Conservation (phyloP, 1,140 invertebrate species). For the Drosophila fuyamai region DNA sequence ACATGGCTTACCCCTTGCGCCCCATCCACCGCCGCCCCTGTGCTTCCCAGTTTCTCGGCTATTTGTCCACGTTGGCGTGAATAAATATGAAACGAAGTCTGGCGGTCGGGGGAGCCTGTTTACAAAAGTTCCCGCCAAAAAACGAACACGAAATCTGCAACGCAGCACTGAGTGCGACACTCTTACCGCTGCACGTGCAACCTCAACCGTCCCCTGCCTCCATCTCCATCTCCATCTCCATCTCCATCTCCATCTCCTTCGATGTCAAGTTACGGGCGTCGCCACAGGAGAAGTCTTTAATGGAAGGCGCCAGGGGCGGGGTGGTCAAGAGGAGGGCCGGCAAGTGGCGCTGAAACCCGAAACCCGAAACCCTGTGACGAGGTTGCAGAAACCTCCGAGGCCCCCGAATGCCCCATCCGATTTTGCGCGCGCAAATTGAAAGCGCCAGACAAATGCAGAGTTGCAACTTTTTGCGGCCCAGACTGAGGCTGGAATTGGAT, state of each 20-base stretch:
- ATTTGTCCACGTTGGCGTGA: constrained; percentile 61
- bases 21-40: background rate
- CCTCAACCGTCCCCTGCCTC: constrained; percentile 13
- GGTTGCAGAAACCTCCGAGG: background rate
- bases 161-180: constrained; percentile 58
- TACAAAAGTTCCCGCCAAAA: constrained; percentile 72
- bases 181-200: constrained; percentile 73
- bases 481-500: constrained; percentile 32
- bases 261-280: constrained; percentile 69
- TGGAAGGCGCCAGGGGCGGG: constrained; percentile 30
- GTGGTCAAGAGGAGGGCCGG: constrained; percentile 2
- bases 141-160: constrained; percentile 67
- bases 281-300: constrained; percentile 55
- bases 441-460: constrained; percentile 72
- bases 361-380: constrained; percentile 42
- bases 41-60: background rate
- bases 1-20: constrained; percentile 37
- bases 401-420: constrained; percentile 45
- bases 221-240: constrained; percentile 36
- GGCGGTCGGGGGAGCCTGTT: constrained; percentile 46
- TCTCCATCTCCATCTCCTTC: constrained; percentile 39
- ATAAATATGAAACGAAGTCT: constrained; percentile 61
- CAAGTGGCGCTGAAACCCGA: constrained; percentile 66
- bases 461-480: constrained; percentile 57
- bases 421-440: constrained; percentile 66